phyloP scores from a whole-genome alignment of 1,140 invertebrate species.

The Grapholita molesta region DNA sequence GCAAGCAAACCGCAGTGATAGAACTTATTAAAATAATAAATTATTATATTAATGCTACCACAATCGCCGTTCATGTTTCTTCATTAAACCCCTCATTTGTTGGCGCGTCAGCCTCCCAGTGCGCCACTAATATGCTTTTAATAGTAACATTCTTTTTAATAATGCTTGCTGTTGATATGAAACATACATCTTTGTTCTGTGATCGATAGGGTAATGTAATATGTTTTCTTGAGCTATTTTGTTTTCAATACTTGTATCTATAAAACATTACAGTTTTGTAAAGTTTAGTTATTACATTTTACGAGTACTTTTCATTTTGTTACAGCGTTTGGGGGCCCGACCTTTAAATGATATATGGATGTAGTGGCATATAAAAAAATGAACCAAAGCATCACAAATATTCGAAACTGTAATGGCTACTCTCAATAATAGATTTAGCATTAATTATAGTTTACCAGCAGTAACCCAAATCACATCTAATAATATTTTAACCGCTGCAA shows the following conservation, averaged over 20 bases:
- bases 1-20: conserved; percentile 7
- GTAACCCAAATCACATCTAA: background rate
- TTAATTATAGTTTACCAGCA: background rate
- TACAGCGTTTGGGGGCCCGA: background rate
- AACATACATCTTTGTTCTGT: background rate
- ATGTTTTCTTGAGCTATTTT: background rate
- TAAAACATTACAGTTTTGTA: too few species aligned
- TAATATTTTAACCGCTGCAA: conserved; percentile 1
- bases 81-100: conserved; percentile 57
- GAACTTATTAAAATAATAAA: conserved; percentile 43
- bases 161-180: conserved; percentile 2
- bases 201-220: background rate
- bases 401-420: background rate
- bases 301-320: background rate
- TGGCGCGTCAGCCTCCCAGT: conserved; percentile 48
- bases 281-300: too few species aligned
- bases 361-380: background rate
- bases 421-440: background rate
- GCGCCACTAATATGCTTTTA: conserved; percentile 49
- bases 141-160: conserved; percentile 39
- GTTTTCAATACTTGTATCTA: background rate
- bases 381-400: background rate
- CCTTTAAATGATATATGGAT: background rate
- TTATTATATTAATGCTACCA: conserved; percentile 51
- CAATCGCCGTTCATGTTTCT: conserved; percentile 55